phyloP scores from a whole-genome alignment of 2,797 vertebrate genomes.

The Anguilla pacifica region DNA sequence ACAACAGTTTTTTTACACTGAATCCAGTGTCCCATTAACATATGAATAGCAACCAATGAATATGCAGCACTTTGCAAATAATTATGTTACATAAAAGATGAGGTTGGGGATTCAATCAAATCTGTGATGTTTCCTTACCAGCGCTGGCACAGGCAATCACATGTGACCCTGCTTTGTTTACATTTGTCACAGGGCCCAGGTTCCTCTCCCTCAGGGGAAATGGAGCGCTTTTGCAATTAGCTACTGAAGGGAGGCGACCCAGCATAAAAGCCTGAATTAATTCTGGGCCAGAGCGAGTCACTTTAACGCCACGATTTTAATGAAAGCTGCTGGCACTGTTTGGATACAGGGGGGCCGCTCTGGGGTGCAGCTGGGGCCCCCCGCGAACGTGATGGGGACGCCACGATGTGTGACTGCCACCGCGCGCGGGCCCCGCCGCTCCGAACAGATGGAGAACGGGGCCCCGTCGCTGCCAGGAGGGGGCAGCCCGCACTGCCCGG shows the following conservation, averaged over 20 bases:
- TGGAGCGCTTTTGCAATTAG: constrained; percentile 48
- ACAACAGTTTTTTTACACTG: not conserved
- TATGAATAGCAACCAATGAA: constrained; percentile 1
- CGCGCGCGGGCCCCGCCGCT: constrained; percentile 38
- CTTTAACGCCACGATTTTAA: constrained; percentile 47
- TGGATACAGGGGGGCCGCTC: constrained; percentile 9
- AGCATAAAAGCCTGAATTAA: constrained; percentile 66
- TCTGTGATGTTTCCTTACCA: not conserved
- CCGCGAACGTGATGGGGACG: not conserved
- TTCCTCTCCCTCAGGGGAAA: constrained; percentile 38
- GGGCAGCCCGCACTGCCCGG: constrained; percentile 39
- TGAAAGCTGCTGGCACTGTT: constrained; percentile 41
- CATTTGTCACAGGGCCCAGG: not conserved
- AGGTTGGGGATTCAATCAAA: constrained; percentile 2
- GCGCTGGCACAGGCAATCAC: not conserved
- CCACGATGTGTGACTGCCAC: constrained; percentile 32
- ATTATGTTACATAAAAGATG: not conserved
- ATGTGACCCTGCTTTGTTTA: constrained; percentile 7
- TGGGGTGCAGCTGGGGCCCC: constrained; percentile 21
- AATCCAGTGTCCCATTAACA: not conserved
- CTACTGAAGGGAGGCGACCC: constrained; percentile 42
- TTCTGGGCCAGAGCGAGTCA: constrained; percentile 60
- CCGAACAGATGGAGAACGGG: constrained; percentile 27
- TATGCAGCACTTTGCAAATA: not conserved
- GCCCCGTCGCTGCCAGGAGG: constrained; percentile 24